These are phyloP conservation scores for Ypsolopha scabrella DNA, from an alignment of 2,888 invertebrate genomes.

Conservation along the genomic window DNA sequence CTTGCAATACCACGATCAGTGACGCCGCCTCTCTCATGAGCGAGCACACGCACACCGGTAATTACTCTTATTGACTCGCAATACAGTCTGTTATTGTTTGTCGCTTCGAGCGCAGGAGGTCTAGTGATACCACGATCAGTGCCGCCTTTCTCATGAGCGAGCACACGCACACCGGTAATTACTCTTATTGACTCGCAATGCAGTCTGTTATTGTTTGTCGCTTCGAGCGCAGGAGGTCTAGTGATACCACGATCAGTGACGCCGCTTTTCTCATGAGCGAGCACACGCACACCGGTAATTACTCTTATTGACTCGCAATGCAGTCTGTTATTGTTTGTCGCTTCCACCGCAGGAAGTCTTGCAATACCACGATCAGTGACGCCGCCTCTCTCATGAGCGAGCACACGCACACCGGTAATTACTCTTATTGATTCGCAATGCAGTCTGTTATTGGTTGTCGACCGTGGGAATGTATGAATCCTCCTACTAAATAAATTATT, in stretches of 20 bases:
- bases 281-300: constrained; percentile 57
- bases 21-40: constrained; percentile 73
- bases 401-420: constrained; percentile 46
- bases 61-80: too few species aligned
- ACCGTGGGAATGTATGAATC: constrained; percentile 28
- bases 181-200: too few species aligned
- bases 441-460: constrained; percentile 14
- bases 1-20: constrained; percentile 72
- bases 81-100: too few species aligned
- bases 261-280: constrained; percentile 73
- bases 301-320: too few species aligned
- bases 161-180: constrained; percentile 46
- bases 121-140: constrained; percentile 72
- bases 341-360: constrained; percentile 66
- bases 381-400: constrained; percentile 72
- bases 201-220: constrained; percentile 14
- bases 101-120: constrained; percentile 67
- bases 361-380: constrained; percentile 72
- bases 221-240: constrained; percentile 66
- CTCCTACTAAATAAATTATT: constrained; percentile 10
- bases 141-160: constrained; percentile 73
- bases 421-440: too few species aligned
- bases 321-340: too few species aligned
- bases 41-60: constrained; percentile 61
- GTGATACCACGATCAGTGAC: constrained; percentile 72